phyloP scores from a whole-genome alignment of 1,140 invertebrate genomes.

The Drosophila saltans region DNA sequence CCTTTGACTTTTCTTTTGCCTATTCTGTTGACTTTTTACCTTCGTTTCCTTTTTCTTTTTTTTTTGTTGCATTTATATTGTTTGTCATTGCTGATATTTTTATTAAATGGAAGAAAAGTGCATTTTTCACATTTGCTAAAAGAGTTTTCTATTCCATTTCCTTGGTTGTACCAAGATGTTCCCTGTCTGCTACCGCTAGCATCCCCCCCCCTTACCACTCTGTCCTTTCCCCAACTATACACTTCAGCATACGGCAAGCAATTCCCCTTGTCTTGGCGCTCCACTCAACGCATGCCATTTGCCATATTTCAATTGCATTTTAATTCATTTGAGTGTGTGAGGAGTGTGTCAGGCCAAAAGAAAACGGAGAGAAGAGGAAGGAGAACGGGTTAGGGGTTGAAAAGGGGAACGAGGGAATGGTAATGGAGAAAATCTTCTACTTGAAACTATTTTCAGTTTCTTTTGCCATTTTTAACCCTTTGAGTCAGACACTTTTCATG shows the following conservation, averaged over 20 bases:
- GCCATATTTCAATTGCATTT: slow-evolving; percentile 73
- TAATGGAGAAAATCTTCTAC: slow-evolving; percentile 18
- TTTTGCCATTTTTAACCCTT: slow-evolving; percentile 58
- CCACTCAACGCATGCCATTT: slow-evolving; percentile 62
- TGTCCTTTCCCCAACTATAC: too few relatives aligned
- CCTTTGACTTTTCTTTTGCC: slow-evolving; percentile 1
- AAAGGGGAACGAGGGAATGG: not conserved
- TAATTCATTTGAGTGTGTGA: slow-evolving; percentile 62
- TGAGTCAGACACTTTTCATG: slow-evolving; percentile 37
- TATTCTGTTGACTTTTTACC: not conserved
- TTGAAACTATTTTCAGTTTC: slow-evolving; percentile 43
- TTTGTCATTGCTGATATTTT: slow-evolving; percentile 22
- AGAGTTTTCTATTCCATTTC: slow-evolving; percentile 33
- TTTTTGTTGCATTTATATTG: not conserved
- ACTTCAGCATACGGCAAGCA: too few relatives aligned
- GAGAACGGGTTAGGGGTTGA: too few relatives aligned
- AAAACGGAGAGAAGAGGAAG: too few relatives aligned
- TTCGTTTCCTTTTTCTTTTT: not conserved
- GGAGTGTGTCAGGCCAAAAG: slow-evolving; percentile 1
- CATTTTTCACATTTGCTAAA: slow-evolving; percentile 36
- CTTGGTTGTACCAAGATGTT: slow-evolving; percentile 3
- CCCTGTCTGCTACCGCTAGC: not conserved
- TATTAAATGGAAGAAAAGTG: slow-evolving; percentile 47
- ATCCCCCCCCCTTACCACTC: too few relatives aligned
- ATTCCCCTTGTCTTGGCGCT: slow-evolving; percentile 14